These are phyloP conservation scores for Paralichthys olivaceus DNA, from an alignment of 2,113 vertebrate genomes.

Conservation along the genomic window DNA sequence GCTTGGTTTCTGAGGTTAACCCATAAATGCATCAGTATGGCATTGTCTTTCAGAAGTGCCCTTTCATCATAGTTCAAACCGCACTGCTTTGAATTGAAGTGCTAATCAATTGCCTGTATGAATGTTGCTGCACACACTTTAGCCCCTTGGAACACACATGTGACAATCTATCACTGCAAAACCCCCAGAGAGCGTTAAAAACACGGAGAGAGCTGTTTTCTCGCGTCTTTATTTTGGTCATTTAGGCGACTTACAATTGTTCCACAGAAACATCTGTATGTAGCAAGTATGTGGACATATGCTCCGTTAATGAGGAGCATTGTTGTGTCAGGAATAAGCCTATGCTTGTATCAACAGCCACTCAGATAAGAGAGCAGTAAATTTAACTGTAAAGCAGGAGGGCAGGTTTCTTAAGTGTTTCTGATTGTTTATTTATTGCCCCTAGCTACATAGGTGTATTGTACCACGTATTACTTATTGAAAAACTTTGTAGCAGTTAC, in stretches of 20 bases:
- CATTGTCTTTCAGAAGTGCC: constrained; percentile 28
- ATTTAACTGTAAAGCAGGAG: not conserved
- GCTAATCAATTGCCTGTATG: constrained; percentile 21
- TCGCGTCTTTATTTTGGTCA: not conserved
- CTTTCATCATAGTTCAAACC: constrained; percentile 56
- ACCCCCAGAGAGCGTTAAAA: not conserved
- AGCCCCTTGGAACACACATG: constrained; percentile 2
- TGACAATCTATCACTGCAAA: not conserved
- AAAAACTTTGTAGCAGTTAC: not conserved
- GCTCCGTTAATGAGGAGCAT: not conserved
- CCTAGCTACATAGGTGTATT: not conserved
- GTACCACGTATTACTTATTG: not conserved
- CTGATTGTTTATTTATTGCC: constrained; percentile 18
- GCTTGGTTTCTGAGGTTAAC: constrained; percentile 54
- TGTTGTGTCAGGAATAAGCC: constrained; percentile 13
- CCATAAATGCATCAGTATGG: constrained; percentile 63
- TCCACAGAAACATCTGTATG: not conserved
- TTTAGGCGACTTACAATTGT: too few relatives aligned
- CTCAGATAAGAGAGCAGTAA: constrained; percentile 21
- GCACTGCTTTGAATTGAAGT: constrained; percentile 15
- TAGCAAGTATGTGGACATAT: not conserved
- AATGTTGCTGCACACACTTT: constrained; percentile 17
- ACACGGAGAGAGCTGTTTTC: not conserved
- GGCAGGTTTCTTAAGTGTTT: not conserved
- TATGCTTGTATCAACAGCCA: constrained; percentile 3